phyloP scores from a whole-genome alignment of 2,113 vertebrate species.

The Datnioides undecimradiatus region DNA sequence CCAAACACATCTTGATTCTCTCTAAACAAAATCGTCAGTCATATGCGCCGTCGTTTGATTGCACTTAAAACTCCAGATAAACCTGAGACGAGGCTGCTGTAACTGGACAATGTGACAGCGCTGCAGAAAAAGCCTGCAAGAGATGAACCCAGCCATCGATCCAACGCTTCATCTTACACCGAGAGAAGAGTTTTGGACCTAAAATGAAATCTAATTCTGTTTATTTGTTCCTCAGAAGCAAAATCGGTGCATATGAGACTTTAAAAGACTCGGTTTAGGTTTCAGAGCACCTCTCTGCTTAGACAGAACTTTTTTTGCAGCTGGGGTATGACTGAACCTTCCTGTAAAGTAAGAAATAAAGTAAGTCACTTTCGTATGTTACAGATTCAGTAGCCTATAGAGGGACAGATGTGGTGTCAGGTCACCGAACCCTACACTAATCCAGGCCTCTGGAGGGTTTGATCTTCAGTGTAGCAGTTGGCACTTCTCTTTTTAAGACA shows the following conservation, averaged over 20 bases:
- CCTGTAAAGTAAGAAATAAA: not conserved
- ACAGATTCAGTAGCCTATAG: not conserved
- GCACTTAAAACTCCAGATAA: not conserved
- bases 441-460: constrained; percentile 30
- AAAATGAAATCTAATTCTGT: constrained; percentile 33
- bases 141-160: constrained; percentile 57
- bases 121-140: constrained; percentile 23
- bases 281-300: not conserved
- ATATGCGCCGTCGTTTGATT: not conserved
- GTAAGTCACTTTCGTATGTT: not conserved
- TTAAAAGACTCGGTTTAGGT: not conserved
- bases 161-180: constrained; percentile 58
- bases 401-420: constrained; percentile 59
- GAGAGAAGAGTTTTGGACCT: constrained; percentile 37
- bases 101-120: constrained; percentile 27
- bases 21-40: no score
- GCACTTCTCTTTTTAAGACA: constrained; percentile 2
- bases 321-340: not conserved
- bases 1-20: not conserved
- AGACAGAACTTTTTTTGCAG: not conserved
- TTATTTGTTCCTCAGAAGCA: constrained; percentile 5
- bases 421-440: constrained; percentile 34
- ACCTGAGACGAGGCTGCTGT: not conserved
- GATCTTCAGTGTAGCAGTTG: constrained; percentile 30
- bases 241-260: not conserved